A percentile compares a stretch with the other conserved stretches of the same genome.
Conservation (phyloP, 2,113 vertebrate species). For the Indicator indicator region DNA sequence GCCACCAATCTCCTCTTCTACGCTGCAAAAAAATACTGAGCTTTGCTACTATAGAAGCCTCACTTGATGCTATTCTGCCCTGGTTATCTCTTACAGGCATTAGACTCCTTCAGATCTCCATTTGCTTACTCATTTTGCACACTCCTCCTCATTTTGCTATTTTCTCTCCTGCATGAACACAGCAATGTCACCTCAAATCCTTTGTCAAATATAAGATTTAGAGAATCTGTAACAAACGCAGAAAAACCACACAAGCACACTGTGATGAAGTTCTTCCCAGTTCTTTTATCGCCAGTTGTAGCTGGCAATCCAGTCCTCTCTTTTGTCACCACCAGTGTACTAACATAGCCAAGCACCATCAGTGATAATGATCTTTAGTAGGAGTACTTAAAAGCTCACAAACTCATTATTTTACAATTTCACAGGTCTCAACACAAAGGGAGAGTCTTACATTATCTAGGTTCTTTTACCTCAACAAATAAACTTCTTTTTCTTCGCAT, state of each 20-base stretch:
- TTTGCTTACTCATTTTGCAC: neutral
- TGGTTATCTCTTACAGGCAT: neutral
- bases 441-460: neutral
- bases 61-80: neutral
- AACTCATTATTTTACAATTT: neutral
- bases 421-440: neutral
- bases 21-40: neutral
- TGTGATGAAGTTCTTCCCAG: neutral
- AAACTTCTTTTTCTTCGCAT: neutral
- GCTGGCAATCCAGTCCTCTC: neutral
- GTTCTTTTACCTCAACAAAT: neutral
- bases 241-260: neutral
- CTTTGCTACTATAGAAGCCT: neutral
- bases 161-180: neutral
- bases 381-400: neutral
- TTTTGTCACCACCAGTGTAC: neutral
- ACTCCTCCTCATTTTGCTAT: neutral
- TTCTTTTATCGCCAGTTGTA: no score
- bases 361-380: neutral
- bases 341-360: neutral
- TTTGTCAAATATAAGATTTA: neutral
- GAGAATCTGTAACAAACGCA: neutral
- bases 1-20: neutral
- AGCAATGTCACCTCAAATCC: neutral
- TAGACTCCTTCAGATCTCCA: neutral